Evolutionary conservation across 2,797 vertebrate species (phyloP).

Genomic region (Rhinogobio ventralis): DNA sequence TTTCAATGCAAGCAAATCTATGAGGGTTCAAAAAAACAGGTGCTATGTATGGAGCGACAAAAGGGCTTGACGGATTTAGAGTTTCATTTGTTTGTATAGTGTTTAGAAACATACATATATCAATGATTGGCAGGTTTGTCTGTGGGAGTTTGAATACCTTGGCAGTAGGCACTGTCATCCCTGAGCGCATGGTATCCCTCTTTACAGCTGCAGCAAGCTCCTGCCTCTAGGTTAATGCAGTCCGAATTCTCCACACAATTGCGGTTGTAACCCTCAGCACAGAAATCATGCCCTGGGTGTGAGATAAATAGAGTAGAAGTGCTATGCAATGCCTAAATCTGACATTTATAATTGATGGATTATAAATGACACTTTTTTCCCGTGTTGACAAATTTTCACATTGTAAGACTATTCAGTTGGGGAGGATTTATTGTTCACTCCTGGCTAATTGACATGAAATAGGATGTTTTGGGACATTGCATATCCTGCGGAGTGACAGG

Average conservation of each 20-base stretch:
- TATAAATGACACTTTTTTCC: neutral
- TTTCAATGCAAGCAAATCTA: too few relatives aligned
- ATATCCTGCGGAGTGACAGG: neutral
- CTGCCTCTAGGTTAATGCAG: slow-evolving; percentile 84
- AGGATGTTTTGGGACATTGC: neutral
- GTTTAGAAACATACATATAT: neutral
- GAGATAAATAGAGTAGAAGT: neutral
- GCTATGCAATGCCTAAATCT: neutral
- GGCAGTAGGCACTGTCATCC: slow-evolving; percentile 87
- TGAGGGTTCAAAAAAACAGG: slow-evolving; percentile 22
- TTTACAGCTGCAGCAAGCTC: slow-evolving; percentile 82
- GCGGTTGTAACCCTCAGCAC: slow-evolving; percentile 81
- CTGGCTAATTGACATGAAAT: neutral
- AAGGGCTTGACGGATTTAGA: slow-evolving; percentile 6
- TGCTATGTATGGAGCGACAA: neutral
- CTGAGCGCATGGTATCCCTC: slow-evolving; percentile 84
- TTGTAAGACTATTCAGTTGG: neutral
- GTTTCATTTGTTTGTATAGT: slow-evolving; percentile 19
- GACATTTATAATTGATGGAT: neutral
- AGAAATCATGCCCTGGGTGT: slow-evolving; percentile 84
- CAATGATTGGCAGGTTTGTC: slow-evolving; percentile 1
- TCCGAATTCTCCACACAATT: slow-evolving; percentile 83
- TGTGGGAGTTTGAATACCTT: slow-evolving; percentile 76
- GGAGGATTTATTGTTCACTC: neutral
- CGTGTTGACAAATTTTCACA: neutral